These are phyloP conservation scores for Cotesia glomerata DNA, from an alignment of 1,140 invertebrate species.

Conservation along the genomic window DNA sequence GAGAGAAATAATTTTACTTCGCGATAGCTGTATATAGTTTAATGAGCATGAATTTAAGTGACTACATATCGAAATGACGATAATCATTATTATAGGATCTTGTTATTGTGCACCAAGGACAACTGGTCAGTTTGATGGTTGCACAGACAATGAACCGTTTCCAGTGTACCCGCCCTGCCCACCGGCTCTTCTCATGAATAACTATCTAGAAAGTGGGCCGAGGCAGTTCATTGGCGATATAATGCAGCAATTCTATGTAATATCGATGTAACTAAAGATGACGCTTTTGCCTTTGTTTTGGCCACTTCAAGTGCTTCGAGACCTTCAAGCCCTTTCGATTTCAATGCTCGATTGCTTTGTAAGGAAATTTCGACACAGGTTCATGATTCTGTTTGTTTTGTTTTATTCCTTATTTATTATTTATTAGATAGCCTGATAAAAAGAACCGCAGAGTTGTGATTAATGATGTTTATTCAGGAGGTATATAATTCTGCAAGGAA, in stretches of 20 bases:
- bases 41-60: background rate
- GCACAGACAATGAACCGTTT: constrained; percentile 4
- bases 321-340: too few relatives aligned
- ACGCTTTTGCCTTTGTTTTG: background rate
- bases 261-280: background rate
- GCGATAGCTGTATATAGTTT: background rate
- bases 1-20: background rate
- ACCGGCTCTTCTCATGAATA: constrained; percentile 10
- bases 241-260: background rate
- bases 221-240: constrained; percentile 1
- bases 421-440: too few relatives aligned
- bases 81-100: constrained; percentile 4
- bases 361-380: too few relatives aligned
- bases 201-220: constrained; percentile 4
- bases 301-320: too few relatives aligned
- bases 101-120: constrained; percentile 14
- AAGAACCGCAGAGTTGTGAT: too few relatives aligned
- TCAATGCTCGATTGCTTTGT: too few relatives aligned
- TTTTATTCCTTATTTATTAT: too few relatives aligned
- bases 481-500: too few relatives aligned
- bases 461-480: too few relatives aligned
- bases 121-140: constrained; percentile 19
- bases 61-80: background rate
- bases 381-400: too few relatives aligned
- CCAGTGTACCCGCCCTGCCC: constrained; percentile 1